phyloP scores from a whole-genome alignment of 2,888 invertebrate genomes.

The Heliconius charithonia region DNA sequence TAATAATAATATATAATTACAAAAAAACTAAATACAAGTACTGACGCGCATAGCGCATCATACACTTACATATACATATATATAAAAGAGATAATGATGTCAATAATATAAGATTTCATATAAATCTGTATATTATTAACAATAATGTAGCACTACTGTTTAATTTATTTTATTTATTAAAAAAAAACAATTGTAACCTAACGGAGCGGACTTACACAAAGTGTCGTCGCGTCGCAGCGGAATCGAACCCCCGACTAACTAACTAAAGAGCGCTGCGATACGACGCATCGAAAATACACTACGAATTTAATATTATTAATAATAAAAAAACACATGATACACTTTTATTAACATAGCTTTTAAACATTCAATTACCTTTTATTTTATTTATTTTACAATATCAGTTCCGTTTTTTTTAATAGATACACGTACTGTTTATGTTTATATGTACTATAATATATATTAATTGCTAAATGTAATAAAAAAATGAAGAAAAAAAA shows the following conservation, averaged over 20 bases:
- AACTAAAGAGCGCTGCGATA: constrained; percentile 50
- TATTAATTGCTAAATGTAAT: constrained; percentile 42
- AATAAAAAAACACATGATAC: constrained; percentile 49
- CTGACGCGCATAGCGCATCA: constrained; percentile 77
- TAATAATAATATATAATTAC: constrained; percentile 76
- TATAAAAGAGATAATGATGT: constrained; percentile 27
- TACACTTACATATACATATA: constrained; percentile 77
- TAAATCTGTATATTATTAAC: constrained; percentile 62
- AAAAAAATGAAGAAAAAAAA: not conserved
- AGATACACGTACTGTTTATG: constrained; percentile 51
- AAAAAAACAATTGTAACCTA: constrained; percentile 65
- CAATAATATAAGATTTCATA: constrained; percentile 17
- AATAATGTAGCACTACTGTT: constrained; percentile 77
- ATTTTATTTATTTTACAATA: constrained; percentile 63
- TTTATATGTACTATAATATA: constrained; percentile 39
- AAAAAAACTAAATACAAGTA: constrained; percentile 79
- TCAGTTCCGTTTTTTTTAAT: constrained; percentile 52
- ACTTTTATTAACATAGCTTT: constrained; percentile 60
- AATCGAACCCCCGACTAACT: constrained; percentile 37
- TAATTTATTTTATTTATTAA: constrained; percentile 57
- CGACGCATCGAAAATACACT: constrained; percentile 53
- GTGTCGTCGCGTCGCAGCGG: constrained; percentile 51
- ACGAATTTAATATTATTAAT: constrained; percentile 56
- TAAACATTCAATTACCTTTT: constrained; percentile 55
- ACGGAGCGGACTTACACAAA: constrained; percentile 59